Base-by-base conservation (phyloP, 2,888 invertebrate species). In the Capitulum mitella region DNA sequence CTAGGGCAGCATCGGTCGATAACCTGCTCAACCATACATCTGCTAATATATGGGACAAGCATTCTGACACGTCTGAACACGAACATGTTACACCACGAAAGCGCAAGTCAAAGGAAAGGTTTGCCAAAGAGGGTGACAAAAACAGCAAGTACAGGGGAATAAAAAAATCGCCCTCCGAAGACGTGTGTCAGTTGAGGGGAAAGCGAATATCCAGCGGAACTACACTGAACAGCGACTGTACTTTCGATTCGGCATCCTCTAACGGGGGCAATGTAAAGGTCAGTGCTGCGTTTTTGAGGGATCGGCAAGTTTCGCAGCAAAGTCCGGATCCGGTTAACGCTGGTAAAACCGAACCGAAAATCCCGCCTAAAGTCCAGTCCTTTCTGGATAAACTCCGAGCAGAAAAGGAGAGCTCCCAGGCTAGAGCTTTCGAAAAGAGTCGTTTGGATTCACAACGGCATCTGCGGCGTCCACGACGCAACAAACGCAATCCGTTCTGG, bases 401-500 rank as follows among this genome's bases (percentile, higher is more conserved):
- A 5, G 70, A 70, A 37, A 70, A 70, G 70, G 70, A 70, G 70
- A 70, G 29, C 70, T 70, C 16, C 19, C 37, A 34, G 29, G 70
- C 70, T 3, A 37, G 70, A 16, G 70, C 37, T 3, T 12, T 29
- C 1, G 70, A 70, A 37, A 37, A 37, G 16, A 37, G 37, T 22
- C 70, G 70, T 3, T 29, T 29, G 58, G 58, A 29, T 6, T 34
- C 37, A 6, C 37, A 34, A 37, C 61, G 61, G 3, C 34, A 29
- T 19, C 34, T 16, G 70, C 70, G 70, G 10, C 34, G 70, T 5
- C 16, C 70, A 22, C 34, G 37, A 3, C 70, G 70, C 37, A 37
- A 70, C 70, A 70, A 70, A 16, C 70, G 70, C 37, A 70, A 70
- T 32, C 70, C 70, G 37, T 70, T 37, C 70, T 70, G 70, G 70